A percentile compares a stretch with the other conserved stretches of the same genome.
phyloP scores from a whole-genome alignment of 2,888 invertebrate species.

The Polydrusus tereticollis region DNA sequence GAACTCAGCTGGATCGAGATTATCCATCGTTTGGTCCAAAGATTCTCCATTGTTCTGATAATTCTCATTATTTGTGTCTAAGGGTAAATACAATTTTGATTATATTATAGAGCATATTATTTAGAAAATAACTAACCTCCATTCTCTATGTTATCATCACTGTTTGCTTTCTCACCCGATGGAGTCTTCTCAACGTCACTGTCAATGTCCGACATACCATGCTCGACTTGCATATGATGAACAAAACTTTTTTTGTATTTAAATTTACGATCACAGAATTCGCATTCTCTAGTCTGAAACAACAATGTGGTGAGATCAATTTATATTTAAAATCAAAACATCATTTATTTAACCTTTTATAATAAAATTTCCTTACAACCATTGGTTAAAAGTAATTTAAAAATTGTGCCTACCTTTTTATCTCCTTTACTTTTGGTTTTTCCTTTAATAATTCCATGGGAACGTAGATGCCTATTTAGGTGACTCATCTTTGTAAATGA shows the following conservation, averaged over 20 bases:
- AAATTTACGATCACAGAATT: constrained; percentile 67
- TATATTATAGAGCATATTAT: too few species aligned
- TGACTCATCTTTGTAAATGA: constrained; percentile 62
- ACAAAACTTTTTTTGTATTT: constrained; percentile 66
- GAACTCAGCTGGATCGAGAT: constrained; percentile 23
- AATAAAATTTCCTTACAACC: too few species aligned
- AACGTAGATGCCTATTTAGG: constrained; percentile 60
- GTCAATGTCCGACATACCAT: constrained; percentile 64
- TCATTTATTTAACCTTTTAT: too few species aligned
- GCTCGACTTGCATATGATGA: constrained; percentile 66
- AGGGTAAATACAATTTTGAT: not conserved
- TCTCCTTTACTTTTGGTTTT: constrained; percentile 52
- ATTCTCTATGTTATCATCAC: constrained; percentile 22
- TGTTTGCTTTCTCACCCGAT: not conserved
- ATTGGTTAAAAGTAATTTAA: not conserved
- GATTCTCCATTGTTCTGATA: constrained; percentile 27
- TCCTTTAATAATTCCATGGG: constrained; percentile 57
- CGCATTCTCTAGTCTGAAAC: constrained; percentile 64
- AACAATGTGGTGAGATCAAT: too few species aligned
- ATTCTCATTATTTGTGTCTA: constrained; percentile 18
- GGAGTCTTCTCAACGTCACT: constrained; percentile 53
- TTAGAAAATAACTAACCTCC: constrained; percentile 27
- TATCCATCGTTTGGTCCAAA: not conserved
- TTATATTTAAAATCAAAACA: too few species aligned
- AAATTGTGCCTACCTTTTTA: constrained; percentile 54